phyloP scores from a whole-genome alignment of 2,113 vertebrate genomes.

The Spea multiplicata region DNA sequence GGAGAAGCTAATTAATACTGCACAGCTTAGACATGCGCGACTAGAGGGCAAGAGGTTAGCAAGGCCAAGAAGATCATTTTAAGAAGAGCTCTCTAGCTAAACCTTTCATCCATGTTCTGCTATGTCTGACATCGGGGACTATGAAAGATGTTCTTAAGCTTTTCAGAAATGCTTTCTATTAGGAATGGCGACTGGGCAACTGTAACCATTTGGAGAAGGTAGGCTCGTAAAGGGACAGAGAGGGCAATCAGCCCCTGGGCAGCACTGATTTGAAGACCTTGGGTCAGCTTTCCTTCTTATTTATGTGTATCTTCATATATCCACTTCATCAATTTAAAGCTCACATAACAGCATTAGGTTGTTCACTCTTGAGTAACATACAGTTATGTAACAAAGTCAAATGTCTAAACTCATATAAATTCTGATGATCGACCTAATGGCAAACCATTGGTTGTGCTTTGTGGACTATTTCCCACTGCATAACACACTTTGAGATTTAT shows the following conservation, averaged over 20 bases:
- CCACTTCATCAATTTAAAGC: too few species aligned
- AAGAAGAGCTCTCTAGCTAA: conserved; percentile 25
- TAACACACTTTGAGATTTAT: conserved; percentile 12
- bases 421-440: not conserved
- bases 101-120: conserved; percentile 27
- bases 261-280: too few species aligned
- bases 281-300: too few species aligned
- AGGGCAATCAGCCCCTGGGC: too few species aligned
- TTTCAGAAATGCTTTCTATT: not conserved
- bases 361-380: too few species aligned
- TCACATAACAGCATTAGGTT: too few species aligned
- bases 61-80: conserved; percentile 37
- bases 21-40: conserved; percentile 23
- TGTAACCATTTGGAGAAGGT: too few species aligned
- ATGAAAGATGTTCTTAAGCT: conserved; percentile 16
- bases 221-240: too few species aligned
- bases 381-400: too few species aligned
- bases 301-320: too few species aligned
- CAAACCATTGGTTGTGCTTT: not conserved
- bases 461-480: conserved; percentile 4
- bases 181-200: too few species aligned
- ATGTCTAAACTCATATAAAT: too few species aligned
- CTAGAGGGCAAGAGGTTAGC: conserved; percentile 31
- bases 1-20: conserved; percentile 35
- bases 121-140: conserved; percentile 32